Base-by-base conservation (phyloP, 2,888 invertebrate genomes). In the Oligia fasciuncula region DNA sequence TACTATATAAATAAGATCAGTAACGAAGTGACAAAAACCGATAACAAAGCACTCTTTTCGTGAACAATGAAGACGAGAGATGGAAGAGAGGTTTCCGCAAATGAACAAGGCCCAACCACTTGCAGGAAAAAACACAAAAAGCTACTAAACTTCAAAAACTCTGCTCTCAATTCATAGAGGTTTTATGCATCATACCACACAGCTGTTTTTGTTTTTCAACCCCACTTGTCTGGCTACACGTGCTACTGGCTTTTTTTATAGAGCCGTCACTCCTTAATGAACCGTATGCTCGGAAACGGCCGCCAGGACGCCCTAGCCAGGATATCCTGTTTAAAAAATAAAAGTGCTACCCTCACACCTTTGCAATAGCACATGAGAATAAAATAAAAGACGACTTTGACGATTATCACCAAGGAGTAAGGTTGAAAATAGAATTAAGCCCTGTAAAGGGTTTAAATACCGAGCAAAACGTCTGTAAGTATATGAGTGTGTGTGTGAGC, bases 291-390 rank as follows among this genome's bases (percentile, higher is more conserved):
- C 93, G 94, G 95, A 95, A 95, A 94, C 90, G 91, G 91, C 92
- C 92, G 91, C 92, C 92, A 90, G 89, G 90, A 90, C 91, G 90
- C 94, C 91, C 93, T 92, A 88, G 92, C 90, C 95, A 95, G 96
- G 96, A 96, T 95, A 95, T 96, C 96, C 96, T 96, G 96, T 96
- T 95, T 94, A 91, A 94, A 95, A 94, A 95, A 95, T 94, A 95
- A 96, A 96, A 95, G 94, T 94, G 91, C 94, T 92, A 94, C 95
- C 95, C 94, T 89, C 93, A 93, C 95, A 95, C 95, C 94, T 94
- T 93, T 91, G 84, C 87, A 84, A 73, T 76, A 85, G 84, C 84
- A 77, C 75, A 85, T 78, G 77, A 76, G 72, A 35, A 23, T 65
- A 43, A 82, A 74, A 67, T 73, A 68, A 76, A 40, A 88, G 14